Evolutionary conservation across 2,888 invertebrate genomes (phyloP).

Genomic region (Phengaris alcon): DNA sequence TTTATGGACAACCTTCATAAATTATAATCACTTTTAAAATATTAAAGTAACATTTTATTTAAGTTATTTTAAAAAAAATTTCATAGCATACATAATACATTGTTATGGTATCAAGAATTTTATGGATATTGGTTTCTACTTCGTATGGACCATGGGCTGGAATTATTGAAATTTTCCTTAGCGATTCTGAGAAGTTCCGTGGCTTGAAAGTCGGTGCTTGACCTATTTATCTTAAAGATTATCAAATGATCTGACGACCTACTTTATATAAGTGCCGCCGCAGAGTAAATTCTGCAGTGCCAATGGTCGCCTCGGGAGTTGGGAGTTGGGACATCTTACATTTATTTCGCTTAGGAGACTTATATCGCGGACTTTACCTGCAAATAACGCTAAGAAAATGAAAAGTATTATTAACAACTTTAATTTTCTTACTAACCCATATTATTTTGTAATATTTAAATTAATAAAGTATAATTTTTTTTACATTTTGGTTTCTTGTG

Average conservation of each 20-base stretch:
- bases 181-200: background rate
- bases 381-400: background rate
- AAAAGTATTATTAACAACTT: too few species aligned
- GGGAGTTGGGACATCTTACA: background rate
- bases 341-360: background rate
- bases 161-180: slow-evolving; percentile 9
- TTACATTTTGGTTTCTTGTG: too few species aligned
- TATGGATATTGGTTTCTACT: background rate
- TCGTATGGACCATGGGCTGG: background rate
- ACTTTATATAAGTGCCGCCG: slow-evolving; percentile 24
- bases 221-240: slow-evolving; percentile 16
- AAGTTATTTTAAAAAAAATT: background rate
- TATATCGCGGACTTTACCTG: background rate
- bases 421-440: too few species aligned
- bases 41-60: background rate
- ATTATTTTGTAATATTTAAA: too few species aligned
- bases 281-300: slow-evolving; percentile 19
- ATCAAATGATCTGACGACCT: slow-evolving; percentile 25
- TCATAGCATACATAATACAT: background rate
- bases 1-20: background rate
- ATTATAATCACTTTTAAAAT: background rate
- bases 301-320: slow-evolving; percentile 11
- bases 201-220: slow-evolving; percentile 2
- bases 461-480: too few species aligned
- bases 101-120: background rate